Base-by-base conservation (phyloP, 2,888 invertebrate species). In the Trissolcus brochymenae region DNA sequence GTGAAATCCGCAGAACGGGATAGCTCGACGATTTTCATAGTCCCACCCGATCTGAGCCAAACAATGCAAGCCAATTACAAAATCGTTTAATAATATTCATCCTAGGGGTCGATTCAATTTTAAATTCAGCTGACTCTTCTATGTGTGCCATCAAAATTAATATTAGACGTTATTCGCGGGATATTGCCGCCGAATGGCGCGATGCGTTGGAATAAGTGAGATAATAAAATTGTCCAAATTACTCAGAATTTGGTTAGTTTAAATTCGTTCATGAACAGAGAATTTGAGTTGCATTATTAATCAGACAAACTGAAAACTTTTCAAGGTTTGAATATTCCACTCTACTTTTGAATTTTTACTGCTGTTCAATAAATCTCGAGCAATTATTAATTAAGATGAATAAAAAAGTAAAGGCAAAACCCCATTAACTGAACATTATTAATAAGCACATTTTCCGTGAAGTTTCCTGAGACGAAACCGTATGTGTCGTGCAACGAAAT, bases 1-100 rank as follows among this genome's bases (percentile, higher is more conserved):
- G 76, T 76, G 66, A 67, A 71, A 62, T 72, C 67, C 62, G 71
- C 72, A 72, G 67, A 76, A 76, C 72, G 46, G 50, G 41, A 61
- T 51, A 46, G 50, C 25, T 21, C 50, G 40, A 29, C 43, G 54
- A 64, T 72, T 65, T 59, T 29, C 61, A 55, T 60, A 66, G 46
- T 29, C 55, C 61, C 29, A 6, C 19, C 60, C 17, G 59, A 59
- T 72, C 46, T 6, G 21, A 25, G 6, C 16, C 40, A 66, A 73
- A 66, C 56, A 74, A 50, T 46, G 49, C 25, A 50, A 35, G 46
- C 60, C 60, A 56, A 61, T 66, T 66, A 61, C 41, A 35, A 40
- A 54, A 55, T 50, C 13, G 43, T 60, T 66, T 53, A 65, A 71
- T 64, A 56, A 59, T 65, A 65, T 72, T 49, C 43, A 46, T 59